These are phyloP conservation scores for Poecile atricapillus DNA, from an alignment of 2,113 vertebrate genomes.

Conservation along the genomic window DNA sequence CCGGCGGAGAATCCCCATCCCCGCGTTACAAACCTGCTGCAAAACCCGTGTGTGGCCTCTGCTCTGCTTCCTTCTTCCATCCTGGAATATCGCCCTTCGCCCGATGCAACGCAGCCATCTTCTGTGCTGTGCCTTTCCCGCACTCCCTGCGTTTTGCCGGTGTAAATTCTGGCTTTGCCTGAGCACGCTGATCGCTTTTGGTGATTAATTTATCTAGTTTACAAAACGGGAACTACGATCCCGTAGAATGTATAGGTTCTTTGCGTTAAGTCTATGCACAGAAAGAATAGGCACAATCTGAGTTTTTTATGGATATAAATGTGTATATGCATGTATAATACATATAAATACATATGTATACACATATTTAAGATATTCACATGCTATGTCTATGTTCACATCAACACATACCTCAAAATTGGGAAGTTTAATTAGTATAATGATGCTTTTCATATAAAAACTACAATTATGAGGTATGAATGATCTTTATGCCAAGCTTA, in stretches of 20 bases:
- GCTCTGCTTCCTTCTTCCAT: neutral
- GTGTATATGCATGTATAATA: neutral
- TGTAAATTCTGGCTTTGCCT: neutral
- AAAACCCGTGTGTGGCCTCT: neutral
- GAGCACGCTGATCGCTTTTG: neutral
- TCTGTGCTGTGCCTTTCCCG: neutral
- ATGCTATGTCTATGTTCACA: neutral
- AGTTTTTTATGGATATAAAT: neutral
- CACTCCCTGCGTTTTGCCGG: neutral
- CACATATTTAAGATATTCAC: neutral
- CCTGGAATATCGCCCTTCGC: neutral
- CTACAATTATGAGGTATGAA: neutral
- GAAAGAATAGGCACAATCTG: neutral
- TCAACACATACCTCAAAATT: neutral
- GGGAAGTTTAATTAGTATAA: neutral
- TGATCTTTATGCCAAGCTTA: neutral
- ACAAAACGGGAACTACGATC: neutral
- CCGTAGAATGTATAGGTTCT: neutral
- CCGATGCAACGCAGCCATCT: slow-evolving; percentile 28
- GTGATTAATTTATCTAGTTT: neutral
- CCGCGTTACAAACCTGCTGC: neutral
- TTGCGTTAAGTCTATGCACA: neutral
- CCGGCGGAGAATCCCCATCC: neutral
- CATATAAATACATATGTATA: neutral
- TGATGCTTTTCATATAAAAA: neutral